Percentiles rank a stretch among this genome's conserved stretches.
These are phyloP conservation scores for Noctua fimbriata DNA, from an alignment of 2,888 invertebrate species.

Conservation along the genomic window DNA sequence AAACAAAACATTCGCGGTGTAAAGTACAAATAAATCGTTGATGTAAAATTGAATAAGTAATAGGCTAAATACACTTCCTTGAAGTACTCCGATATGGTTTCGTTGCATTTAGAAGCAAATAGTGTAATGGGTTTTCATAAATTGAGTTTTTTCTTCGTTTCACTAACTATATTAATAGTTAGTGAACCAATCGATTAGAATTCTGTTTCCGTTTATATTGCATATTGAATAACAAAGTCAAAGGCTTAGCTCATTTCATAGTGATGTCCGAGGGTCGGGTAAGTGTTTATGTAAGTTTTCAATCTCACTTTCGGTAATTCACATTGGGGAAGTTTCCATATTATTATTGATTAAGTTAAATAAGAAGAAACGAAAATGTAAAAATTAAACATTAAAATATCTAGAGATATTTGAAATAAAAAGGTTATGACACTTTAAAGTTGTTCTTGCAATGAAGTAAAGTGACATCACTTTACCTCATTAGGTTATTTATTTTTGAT, in stretches of 20 bases:
- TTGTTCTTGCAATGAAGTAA: too few species aligned
- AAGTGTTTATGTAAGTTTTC: background rate
- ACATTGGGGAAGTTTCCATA: background rate
- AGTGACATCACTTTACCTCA: too few species aligned
- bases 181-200: background rate
- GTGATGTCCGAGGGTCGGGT: background rate
- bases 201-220: background rate
- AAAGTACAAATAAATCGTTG: background rate
- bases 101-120: background rate
- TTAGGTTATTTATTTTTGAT: too few species aligned
- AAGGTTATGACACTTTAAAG: too few species aligned
- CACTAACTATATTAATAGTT: background rate
- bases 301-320: background rate
- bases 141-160: background rate
- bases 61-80: background rate
- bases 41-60: constrained; percentile 1
- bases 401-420: too few species aligned
- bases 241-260: background rate
- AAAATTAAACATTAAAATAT: too few species aligned
- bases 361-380: too few species aligned
- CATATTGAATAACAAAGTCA: background rate
- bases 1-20: too few species aligned
- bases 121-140: background rate
- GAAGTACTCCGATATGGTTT: constrained; percentile 1
- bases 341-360: background rate